A percentile compares a stretch with the other conserved stretches of the same genome.
Evolutionary conservation across 2,888 invertebrate genomes (phyloP).

Genomic region (Mesorhabditis belari): DNA sequence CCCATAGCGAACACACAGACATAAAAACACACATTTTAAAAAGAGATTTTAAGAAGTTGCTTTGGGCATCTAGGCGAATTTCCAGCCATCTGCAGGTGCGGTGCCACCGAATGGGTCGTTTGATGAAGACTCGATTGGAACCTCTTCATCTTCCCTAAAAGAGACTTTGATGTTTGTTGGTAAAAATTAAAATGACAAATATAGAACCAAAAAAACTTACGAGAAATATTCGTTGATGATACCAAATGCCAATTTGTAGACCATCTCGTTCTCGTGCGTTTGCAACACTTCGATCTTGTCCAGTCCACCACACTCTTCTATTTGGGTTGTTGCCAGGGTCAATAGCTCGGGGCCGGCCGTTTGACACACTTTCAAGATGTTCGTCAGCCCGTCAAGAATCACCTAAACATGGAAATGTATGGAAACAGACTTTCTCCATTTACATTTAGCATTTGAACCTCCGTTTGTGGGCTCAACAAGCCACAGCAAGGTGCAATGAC

Average conservation of each 20-base stretch:
- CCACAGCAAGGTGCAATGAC: conserved; percentile 93
- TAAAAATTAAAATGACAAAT: neutral
- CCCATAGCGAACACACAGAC: no score
- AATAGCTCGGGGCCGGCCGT: conserved; percentile 63
- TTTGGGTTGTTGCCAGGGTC: conserved; percentile 61
- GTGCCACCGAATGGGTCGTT: no score
- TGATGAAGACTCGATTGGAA: no score
- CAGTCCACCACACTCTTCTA: conserved; percentile 92
- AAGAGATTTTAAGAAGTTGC: no score
- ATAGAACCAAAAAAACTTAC: neutral
- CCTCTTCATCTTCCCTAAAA: no score
- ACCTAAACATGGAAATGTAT: conserved; percentile 63
- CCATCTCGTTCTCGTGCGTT: conserved; percentile 94
- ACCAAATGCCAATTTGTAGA: conserved; percentile 95
- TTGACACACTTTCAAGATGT: conserved; percentile 90
- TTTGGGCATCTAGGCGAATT: no score
- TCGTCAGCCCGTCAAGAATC: conserved; percentile 88
- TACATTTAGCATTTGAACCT: conserved; percentile 61
- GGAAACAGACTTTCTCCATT: neutral
- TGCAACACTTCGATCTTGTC: conserved; percentile 94
- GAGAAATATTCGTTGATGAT: conserved; percentile 92
- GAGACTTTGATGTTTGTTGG: no score
- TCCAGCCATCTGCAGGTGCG: no score
- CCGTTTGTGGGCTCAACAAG: conserved; percentile 85
- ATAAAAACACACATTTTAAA: no score